Evolutionary conservation across 2,113 vertebrate species (phyloP).

Genomic region (Pteruthius melanotis): DNA sequence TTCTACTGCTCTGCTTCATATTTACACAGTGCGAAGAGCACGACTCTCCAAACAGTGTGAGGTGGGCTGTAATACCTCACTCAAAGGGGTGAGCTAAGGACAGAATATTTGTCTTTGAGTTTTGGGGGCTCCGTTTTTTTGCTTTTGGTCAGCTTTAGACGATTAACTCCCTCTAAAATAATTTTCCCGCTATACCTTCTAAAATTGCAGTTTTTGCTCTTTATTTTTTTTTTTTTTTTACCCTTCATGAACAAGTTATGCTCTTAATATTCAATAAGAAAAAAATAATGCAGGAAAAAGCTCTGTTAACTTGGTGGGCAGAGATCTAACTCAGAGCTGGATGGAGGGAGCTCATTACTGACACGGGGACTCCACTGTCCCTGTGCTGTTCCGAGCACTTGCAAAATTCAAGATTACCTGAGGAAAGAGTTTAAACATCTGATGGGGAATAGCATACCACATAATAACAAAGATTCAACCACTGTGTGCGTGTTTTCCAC

Average conservation of each 20-base stretch:
- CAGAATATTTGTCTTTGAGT: constrained; percentile 6
- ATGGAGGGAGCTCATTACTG: background rate
- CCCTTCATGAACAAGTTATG: background rate
- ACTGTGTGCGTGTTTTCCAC: background rate
- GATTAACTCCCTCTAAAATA: background rate
- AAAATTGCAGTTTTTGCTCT: background rate
- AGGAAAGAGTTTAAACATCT: background rate
- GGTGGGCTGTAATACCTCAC: background rate
- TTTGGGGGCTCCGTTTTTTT: background rate
- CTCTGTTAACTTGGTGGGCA: background rate
- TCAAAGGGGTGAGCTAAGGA: constrained; percentile 18
- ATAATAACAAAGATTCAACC: background rate
- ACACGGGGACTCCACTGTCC: background rate
- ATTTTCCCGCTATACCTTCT: background rate
- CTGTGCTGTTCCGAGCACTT: background rate
- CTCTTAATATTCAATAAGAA: background rate
- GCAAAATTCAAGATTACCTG: background rate
- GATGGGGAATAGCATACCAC: background rate
- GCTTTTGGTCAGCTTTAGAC: background rate
- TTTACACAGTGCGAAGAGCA: background rate
- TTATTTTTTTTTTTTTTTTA: no score
- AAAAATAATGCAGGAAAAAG: background rate
- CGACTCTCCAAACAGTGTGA: constrained; percentile 11
- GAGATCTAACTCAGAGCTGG: background rate
- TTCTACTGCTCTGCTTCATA: background rate